Conservation (phyloP, 2,113 vertebrate species). For the Saccopteryx bilineata region DNA sequence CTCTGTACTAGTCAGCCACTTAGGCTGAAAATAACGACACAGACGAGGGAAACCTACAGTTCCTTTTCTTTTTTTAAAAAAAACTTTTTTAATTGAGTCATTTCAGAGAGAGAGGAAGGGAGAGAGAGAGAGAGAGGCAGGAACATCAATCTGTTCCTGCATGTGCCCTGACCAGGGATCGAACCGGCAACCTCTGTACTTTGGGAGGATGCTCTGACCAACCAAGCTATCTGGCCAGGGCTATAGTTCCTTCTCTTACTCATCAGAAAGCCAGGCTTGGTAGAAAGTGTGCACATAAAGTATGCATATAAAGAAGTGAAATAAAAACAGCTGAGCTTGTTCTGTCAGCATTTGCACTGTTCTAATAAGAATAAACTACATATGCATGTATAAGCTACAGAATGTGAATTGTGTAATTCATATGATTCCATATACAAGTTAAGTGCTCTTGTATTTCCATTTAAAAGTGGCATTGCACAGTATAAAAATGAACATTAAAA, state of each 20-base stretch:
- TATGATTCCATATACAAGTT: background rate
- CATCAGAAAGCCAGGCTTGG: conserved; percentile 22
- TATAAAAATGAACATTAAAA: conserved; percentile 38
- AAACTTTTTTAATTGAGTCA: no score
- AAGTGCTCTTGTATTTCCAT: conserved; percentile 29
- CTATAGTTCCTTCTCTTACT: background rate
- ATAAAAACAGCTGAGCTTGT: conserved; percentile 15
- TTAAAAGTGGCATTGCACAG: conserved; percentile 34
- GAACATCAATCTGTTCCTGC: no score
- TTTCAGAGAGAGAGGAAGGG: no score
- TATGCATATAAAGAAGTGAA: conserved; percentile 29
- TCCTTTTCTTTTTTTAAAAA: no score
- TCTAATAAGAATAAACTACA: conserved; percentile 37
- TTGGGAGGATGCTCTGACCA: no score
- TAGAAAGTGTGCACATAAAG: background rate
- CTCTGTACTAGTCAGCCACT: background rate
- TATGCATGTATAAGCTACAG: background rate
- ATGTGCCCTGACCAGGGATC: no score
- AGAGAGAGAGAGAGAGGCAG: no score
- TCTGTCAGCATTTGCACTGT: conserved; percentile 38
- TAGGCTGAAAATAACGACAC: conserved; percentile 20
- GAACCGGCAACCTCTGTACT: no score
- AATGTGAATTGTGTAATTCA: conserved; percentile 28
- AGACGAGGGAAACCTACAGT: background rate
- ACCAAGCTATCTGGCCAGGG: no score